Conservation (phyloP, 2,797 vertebrate species). For the Hapalemur alaotrensis region DNA sequence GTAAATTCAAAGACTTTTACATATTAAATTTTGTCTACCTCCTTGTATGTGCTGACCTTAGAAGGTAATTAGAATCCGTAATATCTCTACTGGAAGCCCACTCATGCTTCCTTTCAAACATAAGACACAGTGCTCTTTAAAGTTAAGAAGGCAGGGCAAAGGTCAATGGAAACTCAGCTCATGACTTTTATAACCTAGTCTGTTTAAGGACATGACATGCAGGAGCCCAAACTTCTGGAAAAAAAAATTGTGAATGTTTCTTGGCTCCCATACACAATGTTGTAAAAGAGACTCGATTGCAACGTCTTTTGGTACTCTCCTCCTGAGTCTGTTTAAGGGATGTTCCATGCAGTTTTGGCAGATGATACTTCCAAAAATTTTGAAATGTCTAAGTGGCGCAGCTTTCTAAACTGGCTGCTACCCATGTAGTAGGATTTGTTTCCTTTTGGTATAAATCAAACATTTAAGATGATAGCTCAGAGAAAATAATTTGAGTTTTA, state of each 20-base stretch:
- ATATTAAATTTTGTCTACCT: not conserved
- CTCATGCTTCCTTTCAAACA: constrained; percentile 72
- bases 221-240: constrained; percentile 70
- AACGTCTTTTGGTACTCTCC: constrained; percentile 34
- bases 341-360: constrained; percentile 71
- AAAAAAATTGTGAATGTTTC: constrained; percentile 44
- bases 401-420: constrained; percentile 69
- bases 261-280: constrained; percentile 58
- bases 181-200: constrained; percentile 59
- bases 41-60: constrained; percentile 14
- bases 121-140: constrained; percentile 72
- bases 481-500: constrained; percentile 70
- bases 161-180: constrained; percentile 75
- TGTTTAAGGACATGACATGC: constrained; percentile 49
- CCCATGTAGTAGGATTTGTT: constrained; percentile 56
- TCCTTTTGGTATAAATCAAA: constrained; percentile 67
- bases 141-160: constrained; percentile 80
- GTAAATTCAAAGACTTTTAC: not conserved
- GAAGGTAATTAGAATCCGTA: constrained; percentile 70
- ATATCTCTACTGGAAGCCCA: constrained; percentile 70
- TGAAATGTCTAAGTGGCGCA: constrained; percentile 70
- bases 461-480: constrained; percentile 63
- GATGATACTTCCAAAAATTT: constrained; percentile 70
- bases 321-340: constrained; percentile 64
- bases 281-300: constrained; percentile 64